These are phyloP conservation scores for Bombus polaris DNA, from an alignment of 1,140 invertebrate genomes.

Conservation along the genomic window DNA sequence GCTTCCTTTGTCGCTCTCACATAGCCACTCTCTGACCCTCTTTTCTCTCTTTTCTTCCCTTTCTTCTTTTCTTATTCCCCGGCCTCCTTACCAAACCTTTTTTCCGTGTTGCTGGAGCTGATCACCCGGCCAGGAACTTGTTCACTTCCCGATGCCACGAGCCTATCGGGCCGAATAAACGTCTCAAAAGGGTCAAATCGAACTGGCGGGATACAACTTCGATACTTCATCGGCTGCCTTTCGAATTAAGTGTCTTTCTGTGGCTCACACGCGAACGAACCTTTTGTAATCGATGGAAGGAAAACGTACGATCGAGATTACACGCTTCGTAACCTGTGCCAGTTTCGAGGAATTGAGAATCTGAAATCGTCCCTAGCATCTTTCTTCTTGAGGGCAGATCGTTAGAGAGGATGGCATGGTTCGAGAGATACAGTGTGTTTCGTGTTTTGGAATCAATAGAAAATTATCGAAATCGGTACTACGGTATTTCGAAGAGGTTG, in stretches of 20 bases:
- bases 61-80: neutral
- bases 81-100: neutral
- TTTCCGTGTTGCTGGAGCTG: constrained; percentile 37
- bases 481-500: neutral
- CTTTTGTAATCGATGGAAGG: constrained; percentile 5
- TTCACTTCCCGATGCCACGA: constrained; percentile 61
- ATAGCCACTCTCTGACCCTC: neutral
- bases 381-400: neutral
- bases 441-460: neutral
- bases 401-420: neutral
- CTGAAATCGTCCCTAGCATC: neutral
- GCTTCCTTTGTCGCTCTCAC: constrained; percentile 33
- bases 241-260: constrained; percentile 59
- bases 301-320: constrained; percentile 54
- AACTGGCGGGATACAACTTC: constrained; percentile 51
- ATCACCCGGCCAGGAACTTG: constrained; percentile 30
- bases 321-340: constrained; percentile 7
- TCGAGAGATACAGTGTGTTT: neutral
- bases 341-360: neutral
- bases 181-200: constrained; percentile 52
- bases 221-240: constrained; percentile 58
- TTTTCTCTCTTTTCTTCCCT: neutral
- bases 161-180: constrained; percentile 16
- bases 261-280: constrained; percentile 45
- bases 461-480: neutral